Conservation (phyloP, 1,140 invertebrate species). For the Formica selysi region DNA sequence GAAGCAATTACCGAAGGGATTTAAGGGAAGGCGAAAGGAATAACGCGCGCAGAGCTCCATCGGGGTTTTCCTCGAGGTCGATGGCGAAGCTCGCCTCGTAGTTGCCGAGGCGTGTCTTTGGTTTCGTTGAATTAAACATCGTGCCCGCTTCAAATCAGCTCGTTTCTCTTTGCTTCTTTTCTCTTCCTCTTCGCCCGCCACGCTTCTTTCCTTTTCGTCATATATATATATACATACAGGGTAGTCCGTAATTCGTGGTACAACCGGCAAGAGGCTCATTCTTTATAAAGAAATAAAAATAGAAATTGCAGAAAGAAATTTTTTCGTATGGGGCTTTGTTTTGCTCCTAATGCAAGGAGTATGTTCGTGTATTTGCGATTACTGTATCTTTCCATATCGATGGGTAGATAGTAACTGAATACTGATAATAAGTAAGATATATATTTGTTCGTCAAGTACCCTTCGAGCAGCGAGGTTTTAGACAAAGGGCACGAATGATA, state of each 20-base stretch:
- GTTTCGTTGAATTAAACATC: constrained; percentile 85
- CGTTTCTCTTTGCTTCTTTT: constrained; percentile 55
- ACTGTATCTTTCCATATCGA: no score
- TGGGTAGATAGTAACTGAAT: no score
- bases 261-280: no score
- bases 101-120: constrained; percentile 78
- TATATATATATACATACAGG: no score
- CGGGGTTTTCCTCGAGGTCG: constrained; percentile 65
- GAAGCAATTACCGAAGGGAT: constrained; percentile 74
- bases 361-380: no score
- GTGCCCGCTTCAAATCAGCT: constrained; percentile 80
- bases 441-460: constrained; percentile 15
- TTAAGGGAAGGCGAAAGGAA: constrained; percentile 70
- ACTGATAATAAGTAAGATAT: no score
- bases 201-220: constrained; percentile 64
- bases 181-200: constrained; percentile 41
- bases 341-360: no score
- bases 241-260: no score
- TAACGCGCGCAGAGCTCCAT: constrained; percentile 50
- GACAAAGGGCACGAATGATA: constrained; percentile 62
- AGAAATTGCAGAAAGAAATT: no score
- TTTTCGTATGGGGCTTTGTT: no score
- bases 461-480: constrained; percentile 35
- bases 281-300: no score
- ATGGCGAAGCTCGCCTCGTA: constrained; percentile 71